Base-by-base conservation (phyloP, 2,888 invertebrate species). In the Danaus chrysippus region DNA sequence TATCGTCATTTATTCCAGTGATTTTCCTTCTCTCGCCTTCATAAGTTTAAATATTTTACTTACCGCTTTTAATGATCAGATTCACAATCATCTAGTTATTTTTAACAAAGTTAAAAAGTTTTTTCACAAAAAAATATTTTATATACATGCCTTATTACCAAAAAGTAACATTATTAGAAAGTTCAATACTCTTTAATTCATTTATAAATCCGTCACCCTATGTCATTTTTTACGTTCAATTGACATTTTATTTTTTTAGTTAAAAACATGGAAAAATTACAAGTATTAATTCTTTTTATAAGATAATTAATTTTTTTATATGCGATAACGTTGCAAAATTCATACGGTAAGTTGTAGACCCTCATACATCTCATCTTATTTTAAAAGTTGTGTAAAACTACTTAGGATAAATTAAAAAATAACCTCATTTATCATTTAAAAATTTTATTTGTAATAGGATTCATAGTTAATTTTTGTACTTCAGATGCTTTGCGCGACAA, bases 401-500 rank as follows among this genome's bases (percentile, higher is more conserved):
- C 6, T 34, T 34, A 2, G 23, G 3, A 23, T 23, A 3, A 23
- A 23, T 3, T 23, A 23, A 23, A 23, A 23, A 23, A 23, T 3
- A 3, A 23, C 23, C 3, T 23, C 23, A 23, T 23, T 23, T 23
- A 23, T 23, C 23, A 3, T 23, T 3, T 23, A 23, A 58, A 58
- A 54, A 54, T 46, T 23, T 34, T 42, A n/a, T n/a, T n/a, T n/a
- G n/a, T n/a, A n/a, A n/a, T 3, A 43, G 34, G 13, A 17, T 54
- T 55, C 10, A 43, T 41, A 13, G 15, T 56, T 58, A 23, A 10
- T 62, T 56, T 58, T 53, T 6, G 53, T 55, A 53, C 49, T 23
- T 61, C 78, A 87, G 85, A 85, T 87, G 86, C 78, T 82, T 71
- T 73, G 72, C 65, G 69, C 74, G 58, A 62, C 76, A 52, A 76